Conservation (phyloP, 2,797 vertebrate species). For the Australoheros facetus region DNA sequence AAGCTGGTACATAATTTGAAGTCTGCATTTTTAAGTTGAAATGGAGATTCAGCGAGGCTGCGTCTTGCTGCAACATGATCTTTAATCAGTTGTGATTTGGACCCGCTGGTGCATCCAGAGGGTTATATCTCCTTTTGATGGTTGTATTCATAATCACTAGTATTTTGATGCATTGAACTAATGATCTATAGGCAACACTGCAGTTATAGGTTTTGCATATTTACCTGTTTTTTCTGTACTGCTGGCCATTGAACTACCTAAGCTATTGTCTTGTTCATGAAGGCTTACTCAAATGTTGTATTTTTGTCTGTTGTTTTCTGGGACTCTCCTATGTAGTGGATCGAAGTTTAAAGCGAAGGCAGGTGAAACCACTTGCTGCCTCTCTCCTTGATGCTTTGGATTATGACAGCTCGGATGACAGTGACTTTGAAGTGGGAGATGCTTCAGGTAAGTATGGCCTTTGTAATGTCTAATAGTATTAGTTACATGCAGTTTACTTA, state of each 20-base stretch:
- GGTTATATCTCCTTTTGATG: no score
- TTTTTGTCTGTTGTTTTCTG: not conserved
- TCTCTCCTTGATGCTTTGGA: conserved; percentile 96
- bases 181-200: not conserved
- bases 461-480: not conserved
- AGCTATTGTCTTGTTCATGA: not conserved
- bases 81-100: no score
- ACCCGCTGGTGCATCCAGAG: no score
- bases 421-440: conserved; percentile 99
- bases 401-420: conserved; percentile 99
- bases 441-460: conserved; percentile 87
- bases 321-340: conserved; percentile 84
- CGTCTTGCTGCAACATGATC: no score
- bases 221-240: no score
- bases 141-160: no score
- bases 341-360: conserved; percentile 94
- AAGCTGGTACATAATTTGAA: no score
- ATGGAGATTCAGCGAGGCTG: no score
- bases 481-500: not conserved
- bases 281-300: not conserved
- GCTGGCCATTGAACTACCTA: not conserved
- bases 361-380: conserved; percentile 98
- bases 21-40: no score
- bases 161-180: not conserved
- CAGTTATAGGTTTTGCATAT: not conserved